These are phyloP conservation scores for Buphagus erythrorhynchus DNA, from an alignment of 2,797 vertebrate species.

Conservation along the genomic window DNA sequence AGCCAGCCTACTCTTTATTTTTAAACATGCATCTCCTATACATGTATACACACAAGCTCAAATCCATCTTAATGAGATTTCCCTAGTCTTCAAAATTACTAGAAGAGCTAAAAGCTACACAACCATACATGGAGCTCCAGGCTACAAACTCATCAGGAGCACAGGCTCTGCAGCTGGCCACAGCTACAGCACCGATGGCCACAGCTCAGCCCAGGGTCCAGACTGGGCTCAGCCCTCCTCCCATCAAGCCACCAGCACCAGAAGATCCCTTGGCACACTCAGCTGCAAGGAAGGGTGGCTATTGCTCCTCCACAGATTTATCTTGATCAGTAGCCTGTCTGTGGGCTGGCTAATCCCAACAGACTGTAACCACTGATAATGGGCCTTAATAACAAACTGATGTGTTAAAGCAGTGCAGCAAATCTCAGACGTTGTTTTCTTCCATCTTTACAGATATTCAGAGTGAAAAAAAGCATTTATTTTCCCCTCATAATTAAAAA, in stretches of 20 bases:
- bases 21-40: background rate
- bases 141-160: background rate
- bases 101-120: background rate
- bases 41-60: background rate
- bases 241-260: background rate
- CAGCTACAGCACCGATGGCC: accelerated
- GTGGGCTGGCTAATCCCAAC: background rate
- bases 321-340: background rate
- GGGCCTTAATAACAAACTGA: background rate
- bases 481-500: background rate
- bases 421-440: background rate
- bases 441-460: background rate
- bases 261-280: background rate
- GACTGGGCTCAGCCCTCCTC: accelerated
- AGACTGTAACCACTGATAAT: background rate
- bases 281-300: background rate
- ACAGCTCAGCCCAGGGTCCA: background rate
- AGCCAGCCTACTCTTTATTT: background rate
- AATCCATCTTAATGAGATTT: background rate
- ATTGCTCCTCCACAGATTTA: background rate
- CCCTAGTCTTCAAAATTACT: background rate
- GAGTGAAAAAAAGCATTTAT: background rate
- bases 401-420: background rate
- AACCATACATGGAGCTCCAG: background rate
- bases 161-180: background rate